These are phyloP conservation scores for Megaleporinus macrocephalus DNA, from an alignment of 2,113 vertebrate species.

Conservation along the genomic window DNA sequence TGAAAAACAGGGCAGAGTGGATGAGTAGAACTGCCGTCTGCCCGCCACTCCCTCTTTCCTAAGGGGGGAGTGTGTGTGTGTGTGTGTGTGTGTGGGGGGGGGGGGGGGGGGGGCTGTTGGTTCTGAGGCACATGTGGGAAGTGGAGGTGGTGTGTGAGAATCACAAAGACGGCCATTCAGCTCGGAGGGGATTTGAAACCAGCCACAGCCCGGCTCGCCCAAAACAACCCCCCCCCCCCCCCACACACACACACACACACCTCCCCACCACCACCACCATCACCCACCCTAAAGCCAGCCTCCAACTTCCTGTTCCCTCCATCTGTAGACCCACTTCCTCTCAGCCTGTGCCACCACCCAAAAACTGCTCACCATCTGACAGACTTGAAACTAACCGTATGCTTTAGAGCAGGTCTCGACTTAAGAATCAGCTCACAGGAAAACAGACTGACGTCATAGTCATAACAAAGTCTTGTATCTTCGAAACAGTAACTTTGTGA, in stretches of 20 bases:
- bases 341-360: not conserved
- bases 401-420: too few species aligned
- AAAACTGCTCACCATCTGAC: not conserved
- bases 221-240: not conserved
- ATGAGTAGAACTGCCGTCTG: not conserved
- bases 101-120: constrained; percentile 6
- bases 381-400: too few species aligned
- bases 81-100: too few species aligned
- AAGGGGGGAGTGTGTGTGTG: not conserved
- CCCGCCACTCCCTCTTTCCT: constrained; percentile 34
- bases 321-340: constrained; percentile 41
- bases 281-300: not conserved
- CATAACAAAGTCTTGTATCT: too few species aligned
- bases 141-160: constrained; percentile 41
- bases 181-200: constrained; percentile 38
- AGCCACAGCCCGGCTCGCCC: not conserved
- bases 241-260: not conserved
- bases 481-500: too few species aligned
- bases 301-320: constrained; percentile 31
- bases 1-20: constrained; percentile 51
- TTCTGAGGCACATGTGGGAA: constrained; percentile 53
- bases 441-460: too few species aligned
- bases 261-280: not conserved
- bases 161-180: constrained; percentile 60
- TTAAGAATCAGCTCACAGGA: too few species aligned